Base-by-base conservation (phyloP, 2,797 vertebrate genomes). In the Pempheris klunzingeri region DNA sequence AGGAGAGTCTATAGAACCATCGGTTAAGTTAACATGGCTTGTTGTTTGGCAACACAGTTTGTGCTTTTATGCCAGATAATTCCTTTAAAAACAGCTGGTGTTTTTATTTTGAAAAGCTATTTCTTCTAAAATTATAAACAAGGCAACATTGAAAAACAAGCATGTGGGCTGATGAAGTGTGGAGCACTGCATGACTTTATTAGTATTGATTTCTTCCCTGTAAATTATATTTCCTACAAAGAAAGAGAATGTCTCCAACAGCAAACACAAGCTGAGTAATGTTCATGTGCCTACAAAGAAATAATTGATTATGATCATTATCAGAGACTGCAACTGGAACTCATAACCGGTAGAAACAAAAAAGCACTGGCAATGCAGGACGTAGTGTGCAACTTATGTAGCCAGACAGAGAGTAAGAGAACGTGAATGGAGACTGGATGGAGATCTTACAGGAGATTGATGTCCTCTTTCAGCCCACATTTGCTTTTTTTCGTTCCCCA, bases 91-190 rank as follows among this genome's bases (percentile, higher is more conserved):
- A 52, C 3, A n/a, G 17, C 28, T 30, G 26, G 57, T 53, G 22
- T n/a, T 65, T 71, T 39, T n/a, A 47, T 74, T 64, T 52, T 57
- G n/a, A 58, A 77, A 78, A 68, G 24, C 6, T 20, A 22, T 43
- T 60, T 78, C 5, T 36, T 54, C 34, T 46, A 5, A 60, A 69
- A 59, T 58, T 58, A n/a, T 20, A 39, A 61, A 58, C 46, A 28
- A 32, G 34, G 10, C 58, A 63, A 50, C 28, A 13, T 22, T 44
- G 17, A 44, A 24, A 41, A 68, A 34, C 22, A 13, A 34, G 32
- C 26, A 30, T 55, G 6, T 57, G 70, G 28, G 65, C 14, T 11
- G 7, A 54, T 50, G 57, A 32, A 15, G 26, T 68, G 47, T 30
- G 26, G 15, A 44, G 11, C 54, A 28, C 9, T 41, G 59, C 38